Conservation (phyloP, 2,797 vertebrate genomes). For the Pogonophryne albipinna region DNA sequence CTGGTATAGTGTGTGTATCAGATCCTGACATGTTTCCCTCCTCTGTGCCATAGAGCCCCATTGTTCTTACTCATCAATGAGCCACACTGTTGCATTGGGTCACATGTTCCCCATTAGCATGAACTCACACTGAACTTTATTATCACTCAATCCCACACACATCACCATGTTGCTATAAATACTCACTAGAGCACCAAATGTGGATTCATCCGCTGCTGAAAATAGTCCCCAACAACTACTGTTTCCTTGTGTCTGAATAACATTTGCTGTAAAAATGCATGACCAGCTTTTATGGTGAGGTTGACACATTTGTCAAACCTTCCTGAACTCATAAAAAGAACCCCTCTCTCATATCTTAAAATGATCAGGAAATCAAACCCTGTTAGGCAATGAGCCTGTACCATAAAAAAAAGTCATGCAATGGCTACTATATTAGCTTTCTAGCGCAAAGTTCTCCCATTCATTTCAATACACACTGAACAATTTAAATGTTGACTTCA, state of each 20-base stretch:
- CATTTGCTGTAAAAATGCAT: background rate
- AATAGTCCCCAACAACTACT: background rate
- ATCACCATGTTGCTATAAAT: background rate
- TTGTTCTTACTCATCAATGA: background rate
- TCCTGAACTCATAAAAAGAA: background rate
- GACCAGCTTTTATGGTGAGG: too few species aligned
- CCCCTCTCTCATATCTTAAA: background rate
- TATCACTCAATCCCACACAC: background rate
- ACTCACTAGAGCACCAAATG: background rate
- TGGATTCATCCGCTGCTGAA: background rate
- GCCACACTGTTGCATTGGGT: background rate
- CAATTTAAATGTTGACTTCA: too few species aligned
- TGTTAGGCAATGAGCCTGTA: background rate
- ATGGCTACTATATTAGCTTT: too few species aligned
- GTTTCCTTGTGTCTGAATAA: background rate
- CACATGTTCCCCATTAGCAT: background rate
- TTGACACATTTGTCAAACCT: background rate
- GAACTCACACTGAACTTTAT: background rate
- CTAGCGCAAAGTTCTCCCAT: background rate
- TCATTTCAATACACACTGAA: slow-evolving; percentile 1
- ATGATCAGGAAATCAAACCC: background rate
- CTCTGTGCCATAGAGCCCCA: background rate
- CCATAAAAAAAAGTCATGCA: too few species aligned
- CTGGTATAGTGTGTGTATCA: background rate
- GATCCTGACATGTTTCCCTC: background rate